Conservation (phyloP, 1,140 invertebrate genomes). For the Lucilia sericata region DNA sequence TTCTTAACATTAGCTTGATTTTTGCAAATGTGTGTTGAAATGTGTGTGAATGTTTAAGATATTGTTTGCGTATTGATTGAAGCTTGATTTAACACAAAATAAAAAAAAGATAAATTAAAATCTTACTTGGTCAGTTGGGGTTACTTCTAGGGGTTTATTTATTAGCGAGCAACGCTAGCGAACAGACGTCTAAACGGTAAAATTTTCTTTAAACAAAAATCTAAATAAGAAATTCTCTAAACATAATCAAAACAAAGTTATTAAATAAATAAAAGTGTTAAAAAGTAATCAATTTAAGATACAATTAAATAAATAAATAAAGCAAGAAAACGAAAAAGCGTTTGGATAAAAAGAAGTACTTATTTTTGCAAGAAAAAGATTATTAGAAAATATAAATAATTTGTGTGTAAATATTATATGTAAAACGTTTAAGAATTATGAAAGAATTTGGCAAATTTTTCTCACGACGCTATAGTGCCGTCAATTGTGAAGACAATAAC, state of each 20-base stretch:
- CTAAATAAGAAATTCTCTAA: conserved; percentile 27
- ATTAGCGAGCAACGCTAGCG: conserved; percentile 63
- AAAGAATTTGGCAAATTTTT: conserved; percentile 64
- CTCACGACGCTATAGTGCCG: conserved; percentile 60
- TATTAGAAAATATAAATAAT: neutral
- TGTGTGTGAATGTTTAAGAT: conserved; percentile 7
- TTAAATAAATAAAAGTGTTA: conserved; percentile 13
- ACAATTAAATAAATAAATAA: neutral
- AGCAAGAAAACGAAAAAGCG: neutral
- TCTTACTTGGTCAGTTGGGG: conserved; percentile 56
- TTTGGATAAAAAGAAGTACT: conserved; percentile 1
- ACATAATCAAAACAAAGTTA: conserved; percentile 11
- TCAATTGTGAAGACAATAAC: conserved; percentile 52
- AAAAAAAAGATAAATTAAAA: conserved; percentile 47
- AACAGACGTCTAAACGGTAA: conserved; percentile 55
- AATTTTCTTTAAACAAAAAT: conserved; percentile 35
- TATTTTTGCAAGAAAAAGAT: neutral
- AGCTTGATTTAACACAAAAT: conserved; percentile 30
- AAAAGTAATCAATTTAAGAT: neutral
- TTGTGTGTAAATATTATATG: conserved; percentile 21
- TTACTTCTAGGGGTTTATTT: conserved; percentile 60
- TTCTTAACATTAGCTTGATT: neutral
- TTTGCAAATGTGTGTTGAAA: conserved; percentile 15
- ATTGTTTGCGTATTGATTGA: conserved; percentile 40
- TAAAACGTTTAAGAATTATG: conserved; percentile 52